A percentile compares a stretch with the other conserved stretches of the same genome.
These are phyloP conservation scores for Chelon labrosus DNA, from an alignment of 2,797 vertebrate species.

Conservation along the genomic window DNA sequence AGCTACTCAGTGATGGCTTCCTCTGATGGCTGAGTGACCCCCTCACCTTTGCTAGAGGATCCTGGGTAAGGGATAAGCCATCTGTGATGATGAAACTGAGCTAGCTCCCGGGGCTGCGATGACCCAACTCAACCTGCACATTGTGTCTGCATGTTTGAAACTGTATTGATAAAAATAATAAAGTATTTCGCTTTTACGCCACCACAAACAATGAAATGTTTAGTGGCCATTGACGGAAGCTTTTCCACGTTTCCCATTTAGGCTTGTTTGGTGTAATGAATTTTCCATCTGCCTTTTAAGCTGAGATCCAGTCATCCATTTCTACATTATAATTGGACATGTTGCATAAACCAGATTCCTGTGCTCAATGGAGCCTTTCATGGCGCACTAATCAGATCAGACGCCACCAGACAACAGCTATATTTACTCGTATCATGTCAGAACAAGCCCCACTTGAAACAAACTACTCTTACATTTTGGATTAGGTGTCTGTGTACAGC, in stretches of 20 bases:
- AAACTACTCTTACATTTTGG: conserved; percentile 66
- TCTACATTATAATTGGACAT: conserved; percentile 74
- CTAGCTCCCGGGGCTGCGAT: conserved; percentile 44
- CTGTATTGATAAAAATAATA: conserved; percentile 5
- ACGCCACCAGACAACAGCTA: conserved; percentile 73
- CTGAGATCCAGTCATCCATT: conserved; percentile 67
- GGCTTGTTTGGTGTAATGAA: conserved; percentile 48
- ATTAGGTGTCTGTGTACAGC: conserved; percentile 63
- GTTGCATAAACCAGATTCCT: conserved; percentile 80
- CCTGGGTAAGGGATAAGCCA: conserved; percentile 71
- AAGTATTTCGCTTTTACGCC: background rate
- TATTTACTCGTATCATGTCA: conserved; percentile 78
- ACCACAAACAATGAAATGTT: conserved; percentile 1
- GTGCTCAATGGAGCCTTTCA: conserved; percentile 78
- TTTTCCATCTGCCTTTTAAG: conserved; percentile 65
- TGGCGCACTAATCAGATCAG: conserved; percentile 67
- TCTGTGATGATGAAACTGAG: conserved; percentile 69
- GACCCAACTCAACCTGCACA: conserved; percentile 36
- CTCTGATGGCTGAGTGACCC: conserved; percentile 80
- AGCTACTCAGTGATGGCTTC: conserved; percentile 77
- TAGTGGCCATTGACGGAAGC: background rate
- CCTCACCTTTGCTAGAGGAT: conserved; percentile 69
- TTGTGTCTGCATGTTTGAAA: conserved; percentile 23
- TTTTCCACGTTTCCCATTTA: conserved; percentile 41
- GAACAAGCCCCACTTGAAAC: conserved; percentile 77